These are phyloP conservation scores for Scolanthus callimorphus DNA, from an alignment of 92 coral and sea anemone species.

Conservation along the genomic window DNA sequence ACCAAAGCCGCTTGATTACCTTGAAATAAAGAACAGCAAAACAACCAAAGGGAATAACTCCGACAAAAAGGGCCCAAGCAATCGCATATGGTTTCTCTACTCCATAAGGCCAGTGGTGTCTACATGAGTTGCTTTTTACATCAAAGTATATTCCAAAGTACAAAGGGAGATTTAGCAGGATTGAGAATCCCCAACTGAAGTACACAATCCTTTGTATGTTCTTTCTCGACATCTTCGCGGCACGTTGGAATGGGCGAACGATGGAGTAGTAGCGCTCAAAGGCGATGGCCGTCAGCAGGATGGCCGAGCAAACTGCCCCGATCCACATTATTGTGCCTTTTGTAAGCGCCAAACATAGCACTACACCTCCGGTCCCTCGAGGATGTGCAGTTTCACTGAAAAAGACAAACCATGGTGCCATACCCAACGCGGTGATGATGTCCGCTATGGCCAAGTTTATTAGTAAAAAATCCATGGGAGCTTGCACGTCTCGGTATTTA, in stretches of 20 bases:
- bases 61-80: conserved; percentile 3
- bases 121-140: conserved; percentile 7
- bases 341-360: conserved; percentile 11
- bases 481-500: background rate
- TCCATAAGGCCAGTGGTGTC: background rate
- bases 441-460: conserved; percentile 18
- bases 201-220: background rate
- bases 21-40: conserved; percentile 4
- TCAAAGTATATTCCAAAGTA: background rate
- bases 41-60: conserved; percentile 3
- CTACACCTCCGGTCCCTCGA: background rate
- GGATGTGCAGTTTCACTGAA: conserved; percentile 5
- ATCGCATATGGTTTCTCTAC: background rate
- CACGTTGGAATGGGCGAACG: conserved; percentile 8
- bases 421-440: conserved; percentile 4
- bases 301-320: conserved; percentile 8
- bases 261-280: conserved; percentile 23
- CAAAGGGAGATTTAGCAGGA: conserved; percentile 5
- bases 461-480: conserved; percentile 9
- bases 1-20: conserved; percentile 12
- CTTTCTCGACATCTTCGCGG: background rate
- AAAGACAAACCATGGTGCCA: conserved; percentile 21
- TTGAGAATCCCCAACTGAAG: conserved; percentile 7
- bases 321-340: conserved; percentile 10
- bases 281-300: conserved; percentile 4